Percentiles rank a stretch among this genome's conserved stretches.
Conservation (phyloP, 1,140 invertebrate species). For the Melipona quadrifasciata region DNA sequence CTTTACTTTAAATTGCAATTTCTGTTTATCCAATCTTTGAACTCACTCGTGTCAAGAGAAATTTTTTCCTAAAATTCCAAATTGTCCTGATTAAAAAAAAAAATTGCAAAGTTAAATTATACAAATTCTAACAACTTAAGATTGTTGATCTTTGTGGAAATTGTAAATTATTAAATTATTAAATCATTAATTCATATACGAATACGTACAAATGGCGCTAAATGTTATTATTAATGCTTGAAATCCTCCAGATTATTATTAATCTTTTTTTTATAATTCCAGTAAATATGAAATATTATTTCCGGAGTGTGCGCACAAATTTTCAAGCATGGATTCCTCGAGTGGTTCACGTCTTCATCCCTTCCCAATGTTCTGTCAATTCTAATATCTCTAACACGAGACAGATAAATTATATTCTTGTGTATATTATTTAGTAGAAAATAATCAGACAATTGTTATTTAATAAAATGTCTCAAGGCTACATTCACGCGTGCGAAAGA, state of each 20-base stretch:
- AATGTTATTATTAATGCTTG: neutral
- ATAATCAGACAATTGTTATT: neutral
- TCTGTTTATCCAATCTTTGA: neutral
- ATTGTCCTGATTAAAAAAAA: neutral
- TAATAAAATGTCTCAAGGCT: conserved; percentile 75
- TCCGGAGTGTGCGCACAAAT: conserved; percentile 68
- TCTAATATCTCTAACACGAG: neutral
- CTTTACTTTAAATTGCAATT: neutral
- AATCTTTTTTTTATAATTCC: neutral
- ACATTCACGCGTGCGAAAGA: conserved; percentile 87
- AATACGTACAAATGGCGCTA: neutral
- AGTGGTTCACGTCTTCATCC: conserved; percentile 19
- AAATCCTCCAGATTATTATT: neutral
- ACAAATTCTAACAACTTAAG: neutral
- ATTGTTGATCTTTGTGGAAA: neutral
- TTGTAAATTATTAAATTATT: neutral
- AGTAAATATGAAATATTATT: neutral
- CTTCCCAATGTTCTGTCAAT: conserved; percentile 21
- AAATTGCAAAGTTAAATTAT: neutral
- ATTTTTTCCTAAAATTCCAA: neutral
- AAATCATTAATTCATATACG: neutral
- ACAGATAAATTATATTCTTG: neutral
- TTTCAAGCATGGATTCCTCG: conserved; percentile 70
- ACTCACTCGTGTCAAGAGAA: neutral
- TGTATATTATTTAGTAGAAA: neutral